A percentile compares a stretch with the other conserved stretches of the same genome.
Evolutionary conservation across 1,140 invertebrate genomes (phyloP).

Genomic region (Drosophila bocqueti): DNA sequence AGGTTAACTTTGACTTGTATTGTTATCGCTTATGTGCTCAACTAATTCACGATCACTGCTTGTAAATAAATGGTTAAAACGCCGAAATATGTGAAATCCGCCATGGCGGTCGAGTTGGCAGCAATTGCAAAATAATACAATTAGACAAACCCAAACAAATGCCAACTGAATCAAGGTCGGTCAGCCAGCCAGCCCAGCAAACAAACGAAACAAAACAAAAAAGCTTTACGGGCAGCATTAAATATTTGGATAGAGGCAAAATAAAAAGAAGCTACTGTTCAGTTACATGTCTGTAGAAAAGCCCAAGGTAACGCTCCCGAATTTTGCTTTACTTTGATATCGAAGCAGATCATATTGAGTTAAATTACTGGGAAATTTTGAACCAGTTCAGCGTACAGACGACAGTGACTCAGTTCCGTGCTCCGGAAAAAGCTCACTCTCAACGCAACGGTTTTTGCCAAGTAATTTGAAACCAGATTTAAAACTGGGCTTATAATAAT

Average conservation of each 20-base stretch:
- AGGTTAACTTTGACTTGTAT: constrained; percentile 14
- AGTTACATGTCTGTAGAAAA: constrained; percentile 25
- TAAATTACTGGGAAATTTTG: constrained; percentile 14
- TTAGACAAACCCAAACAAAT: constrained; percentile 60
- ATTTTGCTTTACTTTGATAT: constrained; percentile 8
- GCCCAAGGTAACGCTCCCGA: constrained; percentile 28
- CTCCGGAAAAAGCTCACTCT: neutral
- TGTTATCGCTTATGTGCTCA: constrained; percentile 35
- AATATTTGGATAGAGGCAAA: constrained; percentile 31
- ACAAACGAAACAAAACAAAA: constrained; percentile 19
- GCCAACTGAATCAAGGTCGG: constrained; percentile 55
- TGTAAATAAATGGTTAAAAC: constrained; percentile 57
- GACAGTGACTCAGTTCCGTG: neutral
- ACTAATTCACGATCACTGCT: constrained; percentile 45
- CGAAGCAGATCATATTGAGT: neutral
- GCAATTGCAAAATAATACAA: constrained; percentile 75
- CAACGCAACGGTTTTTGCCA: neutral
- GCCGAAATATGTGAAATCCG: constrained; percentile 55
- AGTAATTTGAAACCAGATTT: constrained; percentile 15
- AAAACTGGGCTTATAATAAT: constrained; percentile 4
- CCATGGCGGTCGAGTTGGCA: constrained; percentile 43
- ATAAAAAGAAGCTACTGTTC: constrained; percentile 45
- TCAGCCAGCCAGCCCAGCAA: constrained; percentile 14
- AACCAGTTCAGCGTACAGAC: neutral
- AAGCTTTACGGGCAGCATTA: constrained; percentile 21